These are phyloP conservation scores for Scolanthus callimorphus DNA, from an alignment of 92 coral and sea anemone species.

Conservation along the genomic window DNA sequence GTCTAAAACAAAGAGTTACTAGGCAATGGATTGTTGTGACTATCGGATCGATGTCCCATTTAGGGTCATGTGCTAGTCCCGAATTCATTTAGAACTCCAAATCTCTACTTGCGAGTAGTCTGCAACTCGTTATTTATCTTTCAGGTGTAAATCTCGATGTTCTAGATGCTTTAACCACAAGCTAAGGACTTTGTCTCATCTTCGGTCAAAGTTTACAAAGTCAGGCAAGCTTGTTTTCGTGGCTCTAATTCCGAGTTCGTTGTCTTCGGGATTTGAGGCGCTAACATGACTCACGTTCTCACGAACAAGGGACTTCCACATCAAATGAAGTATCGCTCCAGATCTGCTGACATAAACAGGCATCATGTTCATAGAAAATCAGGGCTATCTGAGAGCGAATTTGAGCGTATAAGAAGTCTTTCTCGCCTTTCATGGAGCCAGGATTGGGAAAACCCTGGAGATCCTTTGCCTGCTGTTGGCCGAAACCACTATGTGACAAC, in stretches of 20 bases:
- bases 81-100: not conserved
- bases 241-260: not conserved
- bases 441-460: slow-evolving; percentile 83
- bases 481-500: slow-evolving; percentile 75
- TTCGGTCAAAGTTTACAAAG: not conserved
- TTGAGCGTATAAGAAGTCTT: slow-evolving; percentile 76
- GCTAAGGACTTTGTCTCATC: not conserved
- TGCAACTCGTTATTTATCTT: no score
- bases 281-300: slow-evolving; percentile 80
- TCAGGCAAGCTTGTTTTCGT: not conserved
- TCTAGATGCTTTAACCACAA: not conserved
- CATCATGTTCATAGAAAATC: slow-evolving; percentile 46
- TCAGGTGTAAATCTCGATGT: no score
- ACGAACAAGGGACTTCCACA: slow-evolving; percentile 76
- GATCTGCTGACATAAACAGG: slow-evolving; percentile 58
- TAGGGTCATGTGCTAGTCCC: not conserved
- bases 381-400: slow-evolving; percentile 56
- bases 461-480: slow-evolving; percentile 65
- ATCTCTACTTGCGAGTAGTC: no score
- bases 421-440: slow-evolving; percentile 85
- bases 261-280: slow-evolving; percentile 1
- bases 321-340: slow-evolving; percentile 70
- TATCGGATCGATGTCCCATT: not conserved
- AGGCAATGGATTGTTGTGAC: slow-evolving; percentile 57
- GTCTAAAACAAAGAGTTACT: slow-evolving; percentile 31